Evolutionary conservation across 2,797 vertebrate species (phyloP), one percentile per base, ranked within the genome.

Genomic region (Hypotaenidia okinawae): DNA sequence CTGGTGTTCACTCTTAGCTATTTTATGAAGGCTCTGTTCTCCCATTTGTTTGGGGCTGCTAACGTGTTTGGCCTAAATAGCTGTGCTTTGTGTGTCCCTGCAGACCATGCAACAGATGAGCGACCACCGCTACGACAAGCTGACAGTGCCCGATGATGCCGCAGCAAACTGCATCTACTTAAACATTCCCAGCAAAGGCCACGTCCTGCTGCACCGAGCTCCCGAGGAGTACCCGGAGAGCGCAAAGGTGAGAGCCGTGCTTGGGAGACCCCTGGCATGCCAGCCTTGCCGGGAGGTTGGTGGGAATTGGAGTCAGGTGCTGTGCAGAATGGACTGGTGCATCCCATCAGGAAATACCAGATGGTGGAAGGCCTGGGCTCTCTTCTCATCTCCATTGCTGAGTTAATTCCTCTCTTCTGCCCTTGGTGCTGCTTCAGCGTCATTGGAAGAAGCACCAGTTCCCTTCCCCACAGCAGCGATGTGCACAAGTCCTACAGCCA

Each of bases 31-130:
- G 23, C 57, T 83, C 37, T 55, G 19, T 57, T 81, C 82, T 72
- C 22, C 47, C 32, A 7, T 77, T 62, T n/a, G 22, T 74, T 75
- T 59, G 37, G 47, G 28, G 22, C 61, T 82, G 64, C 27, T 76
- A 3, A 39, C 9, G 12, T 25, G 19, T 32, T 92, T 85, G 37
- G 27, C 84, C 28, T 94, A 43, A 94, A 43, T 3, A 64, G 64
- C 28, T 57, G 43, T 2, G 2, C 52, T 75, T 89, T 57, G 5
- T 77, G 88, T 97, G 83, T 97, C 73, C 87, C 39, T 87, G 30
- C 93, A 99, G 99, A 99, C 98, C 91, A 99, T 99, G 99, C 99
- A 99, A 59, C 99, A 99, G 95, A 99, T 99, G 99, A 99, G 99
- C 1, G 99, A 99, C 97, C 99, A 99, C 93, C 99, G 98, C 95